Evolutionary conservation across 2,113 vertebrate genomes (phyloP).

Genomic region (Theropithecus gelada): DNA sequence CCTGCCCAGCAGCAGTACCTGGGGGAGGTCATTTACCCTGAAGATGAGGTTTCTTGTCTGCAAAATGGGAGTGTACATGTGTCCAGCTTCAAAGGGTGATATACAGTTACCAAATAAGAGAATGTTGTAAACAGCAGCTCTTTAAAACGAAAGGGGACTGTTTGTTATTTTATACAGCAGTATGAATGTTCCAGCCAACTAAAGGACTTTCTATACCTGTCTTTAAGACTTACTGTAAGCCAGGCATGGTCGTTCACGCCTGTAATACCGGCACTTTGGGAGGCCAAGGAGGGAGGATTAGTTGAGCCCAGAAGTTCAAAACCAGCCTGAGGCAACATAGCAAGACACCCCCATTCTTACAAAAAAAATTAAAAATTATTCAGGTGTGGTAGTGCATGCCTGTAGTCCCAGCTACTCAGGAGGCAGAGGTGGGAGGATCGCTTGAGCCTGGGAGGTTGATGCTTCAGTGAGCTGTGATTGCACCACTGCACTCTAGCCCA

Average conservation of each 20-base stretch:
- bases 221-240: background rate
- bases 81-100: background rate
- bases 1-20: background rate
- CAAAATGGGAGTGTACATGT: background rate
- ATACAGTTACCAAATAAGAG: background rate
- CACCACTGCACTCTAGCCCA: too few species aligned
- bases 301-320: background rate
- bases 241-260: background rate
- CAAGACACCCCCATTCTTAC: background rate
- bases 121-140: background rate
- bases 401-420: background rate
- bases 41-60: background rate
- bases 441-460: background rate
- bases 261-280: background rate
- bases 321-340: background rate
- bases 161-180: background rate
- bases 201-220: background rate
- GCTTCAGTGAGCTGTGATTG: background rate
- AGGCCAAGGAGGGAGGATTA: background rate
- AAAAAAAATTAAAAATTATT: background rate
- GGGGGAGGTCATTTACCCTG: background rate
- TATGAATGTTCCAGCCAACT: background rate
- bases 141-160: background rate
- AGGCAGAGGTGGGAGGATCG: background rate
- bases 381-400: background rate